These are phyloP conservation scores for Thera britannica DNA, from an alignment of 2,888 invertebrate genomes.

Conservation along the genomic window DNA sequence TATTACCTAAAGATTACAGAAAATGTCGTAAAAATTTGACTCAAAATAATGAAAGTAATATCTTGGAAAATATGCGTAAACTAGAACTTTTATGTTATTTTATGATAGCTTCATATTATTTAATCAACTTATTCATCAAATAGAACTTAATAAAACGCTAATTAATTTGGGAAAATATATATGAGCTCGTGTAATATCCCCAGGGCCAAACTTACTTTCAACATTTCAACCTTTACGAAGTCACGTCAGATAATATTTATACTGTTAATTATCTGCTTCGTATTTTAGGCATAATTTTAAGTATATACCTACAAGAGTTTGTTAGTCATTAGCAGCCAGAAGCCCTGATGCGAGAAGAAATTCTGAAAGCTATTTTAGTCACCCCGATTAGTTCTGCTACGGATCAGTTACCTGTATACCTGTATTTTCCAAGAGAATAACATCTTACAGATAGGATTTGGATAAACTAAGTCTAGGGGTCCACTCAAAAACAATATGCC, in stretches of 20 bases:
- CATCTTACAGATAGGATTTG: too few species aligned
- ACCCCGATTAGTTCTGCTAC: too few species aligned
- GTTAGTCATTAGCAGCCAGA: too few species aligned
- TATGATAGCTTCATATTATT: not conserved
- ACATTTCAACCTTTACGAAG: conserved; percentile 18
- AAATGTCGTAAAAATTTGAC: too few species aligned
- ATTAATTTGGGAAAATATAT: conserved; percentile 20
- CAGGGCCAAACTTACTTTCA: conserved; percentile 18
- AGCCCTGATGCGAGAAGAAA: too few species aligned
- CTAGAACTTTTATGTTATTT: not conserved
- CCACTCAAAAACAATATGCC: too few species aligned
- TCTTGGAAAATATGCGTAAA: not conserved
- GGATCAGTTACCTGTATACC: too few species aligned
- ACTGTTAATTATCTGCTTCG: not conserved
- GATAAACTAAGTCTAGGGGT: too few species aligned
- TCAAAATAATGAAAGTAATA: too few species aligned
- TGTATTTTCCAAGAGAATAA: too few species aligned
- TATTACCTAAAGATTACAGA: too few species aligned
- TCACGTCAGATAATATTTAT: conserved; percentile 9
- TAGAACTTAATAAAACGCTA: conserved; percentile 11
- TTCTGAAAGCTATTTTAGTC: too few species aligned
- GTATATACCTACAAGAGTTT: not conserved
- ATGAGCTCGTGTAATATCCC: conserved; percentile 24
- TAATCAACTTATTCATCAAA: conserved; percentile 5
- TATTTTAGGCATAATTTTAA: not conserved